Conservation (phyloP, 1,140 invertebrate species). For the Penaeus vannamei region DNA sequence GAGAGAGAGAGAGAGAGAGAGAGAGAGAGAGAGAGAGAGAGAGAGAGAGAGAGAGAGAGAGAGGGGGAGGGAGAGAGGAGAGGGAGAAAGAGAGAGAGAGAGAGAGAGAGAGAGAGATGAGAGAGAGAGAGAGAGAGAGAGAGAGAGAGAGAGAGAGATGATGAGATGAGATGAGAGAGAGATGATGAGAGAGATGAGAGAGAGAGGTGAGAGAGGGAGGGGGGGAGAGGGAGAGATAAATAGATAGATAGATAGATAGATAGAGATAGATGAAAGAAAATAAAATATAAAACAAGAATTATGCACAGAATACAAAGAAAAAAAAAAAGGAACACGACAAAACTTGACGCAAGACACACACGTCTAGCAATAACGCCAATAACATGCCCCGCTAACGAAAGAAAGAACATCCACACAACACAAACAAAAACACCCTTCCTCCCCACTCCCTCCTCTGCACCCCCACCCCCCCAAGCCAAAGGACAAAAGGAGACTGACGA, state of each 20-base stretch:
- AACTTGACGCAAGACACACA: not conserved
- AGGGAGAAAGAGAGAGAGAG: not conserved
- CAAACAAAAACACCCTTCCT: not conserved
- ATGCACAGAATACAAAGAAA: not conserved
- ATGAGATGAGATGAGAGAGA: not conserved
- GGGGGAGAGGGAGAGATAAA: not conserved
- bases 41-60: not conserved
- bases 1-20: slow-evolving; percentile 31
- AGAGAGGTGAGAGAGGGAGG: not conserved
- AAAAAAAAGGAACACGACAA: not conserved
- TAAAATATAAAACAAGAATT: not conserved
- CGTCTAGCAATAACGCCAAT: not conserved
- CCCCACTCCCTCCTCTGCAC: not conserved
- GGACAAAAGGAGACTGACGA: too few relatives aligned
- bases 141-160: not conserved
- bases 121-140: not conserved
- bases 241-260: too few relatives aligned
- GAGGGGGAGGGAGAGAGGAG: not conserved
- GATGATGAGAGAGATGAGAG: not conserved
- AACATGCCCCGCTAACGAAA: not conserved
- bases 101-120: not conserved
- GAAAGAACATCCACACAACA: not conserved
- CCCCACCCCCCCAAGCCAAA: too few relatives aligned
- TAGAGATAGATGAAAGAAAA: too few relatives aligned
- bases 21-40: not conserved